Evolutionary conservation across 35 echinoderm and acorn worm genomes (phyloP).

Genomic region (Anneissia japonica): DNA sequence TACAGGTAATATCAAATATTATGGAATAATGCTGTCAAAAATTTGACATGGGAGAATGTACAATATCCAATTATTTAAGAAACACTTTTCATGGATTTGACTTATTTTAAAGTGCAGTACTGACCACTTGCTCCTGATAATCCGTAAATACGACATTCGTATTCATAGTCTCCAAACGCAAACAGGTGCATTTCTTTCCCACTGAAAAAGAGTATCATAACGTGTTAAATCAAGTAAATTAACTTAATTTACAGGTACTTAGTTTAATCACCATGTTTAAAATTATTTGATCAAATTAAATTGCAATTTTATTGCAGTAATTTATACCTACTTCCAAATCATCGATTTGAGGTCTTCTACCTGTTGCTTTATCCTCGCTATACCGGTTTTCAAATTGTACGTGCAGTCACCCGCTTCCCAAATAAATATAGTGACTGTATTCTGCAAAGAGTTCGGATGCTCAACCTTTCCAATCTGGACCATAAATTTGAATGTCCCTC

Average conservation of each 20-base stretch:
- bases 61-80: not conserved
- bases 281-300: too few relatives aligned
- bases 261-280: not conserved
- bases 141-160: slow-evolving; percentile 31
- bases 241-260: not conserved
- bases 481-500: slow-evolving; percentile 45
- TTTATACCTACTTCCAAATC: slow-evolving; percentile 11
- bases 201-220: not conserved
- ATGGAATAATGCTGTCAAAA: too few relatives aligned
- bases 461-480: slow-evolving; percentile 26
- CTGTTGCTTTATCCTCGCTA: slow-evolving; percentile 20
- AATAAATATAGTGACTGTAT: slow-evolving; percentile 30
- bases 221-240: too few relatives aligned
- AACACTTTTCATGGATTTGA: too few relatives aligned
- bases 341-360: slow-evolving; percentile 6
- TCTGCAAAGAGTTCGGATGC: slow-evolving; percentile 13
- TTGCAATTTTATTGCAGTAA: not conserved
- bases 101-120: not conserved
- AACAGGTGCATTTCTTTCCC: slow-evolving; percentile 11
- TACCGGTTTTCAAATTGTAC: slow-evolving; percentile 17
- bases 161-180: slow-evolving; percentile 52
- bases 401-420: slow-evolving; percentile 8
- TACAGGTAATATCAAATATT: too few relatives aligned
- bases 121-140: slow-evolving; percentile 43
- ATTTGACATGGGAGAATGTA: too few relatives aligned